phyloP scores from a whole-genome alignment of 2,113 vertebrate genomes.

The Chauna torquata region DNA sequence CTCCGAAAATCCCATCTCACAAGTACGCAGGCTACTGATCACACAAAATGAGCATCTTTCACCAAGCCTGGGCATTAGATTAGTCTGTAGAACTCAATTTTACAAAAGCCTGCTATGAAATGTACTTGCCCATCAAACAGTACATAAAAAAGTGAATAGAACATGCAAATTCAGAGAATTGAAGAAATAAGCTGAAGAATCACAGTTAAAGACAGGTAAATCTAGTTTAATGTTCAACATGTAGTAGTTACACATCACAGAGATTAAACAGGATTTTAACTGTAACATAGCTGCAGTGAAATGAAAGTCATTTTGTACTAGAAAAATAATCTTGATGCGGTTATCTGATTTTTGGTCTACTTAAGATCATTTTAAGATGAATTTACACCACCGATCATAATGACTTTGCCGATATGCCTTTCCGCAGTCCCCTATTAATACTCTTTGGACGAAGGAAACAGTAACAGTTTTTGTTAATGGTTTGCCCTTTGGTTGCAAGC shows the following conservation, averaged over 20 bases:
- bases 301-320: slow-evolving; percentile 75
- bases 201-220: slow-evolving; percentile 78
- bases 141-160: neutral
- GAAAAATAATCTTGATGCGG: slow-evolving; percentile 80
- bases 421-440: slow-evolving; percentile 62
- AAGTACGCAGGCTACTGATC: slow-evolving; percentile 43
- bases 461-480: slow-evolving; percentile 74
- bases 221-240: slow-evolving; percentile 86
- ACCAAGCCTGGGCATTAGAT: neutral
- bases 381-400: slow-evolving; percentile 73
- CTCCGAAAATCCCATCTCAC: slow-evolving; percentile 71
- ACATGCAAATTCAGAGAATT: slow-evolving; percentile 18
- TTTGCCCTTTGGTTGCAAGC: slow-evolving; percentile 85
- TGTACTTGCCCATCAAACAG: neutral
- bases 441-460: slow-evolving; percentile 81
- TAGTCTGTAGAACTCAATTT: neutral
- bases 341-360: slow-evolving; percentile 82
- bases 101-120: neutral
- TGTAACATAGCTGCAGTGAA: slow-evolving; percentile 76
- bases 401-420: slow-evolving; percentile 60
- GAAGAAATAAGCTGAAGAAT: slow-evolving; percentile 80
- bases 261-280: slow-evolving; percentile 78
- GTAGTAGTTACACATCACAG: slow-evolving; percentile 83
- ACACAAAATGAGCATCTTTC: slow-evolving; percentile 56
- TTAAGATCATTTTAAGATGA: slow-evolving; percentile 71